Evolutionary conservation across 2,113 vertebrate genomes (phyloP).

Genomic region (Columbina picui): DNA sequence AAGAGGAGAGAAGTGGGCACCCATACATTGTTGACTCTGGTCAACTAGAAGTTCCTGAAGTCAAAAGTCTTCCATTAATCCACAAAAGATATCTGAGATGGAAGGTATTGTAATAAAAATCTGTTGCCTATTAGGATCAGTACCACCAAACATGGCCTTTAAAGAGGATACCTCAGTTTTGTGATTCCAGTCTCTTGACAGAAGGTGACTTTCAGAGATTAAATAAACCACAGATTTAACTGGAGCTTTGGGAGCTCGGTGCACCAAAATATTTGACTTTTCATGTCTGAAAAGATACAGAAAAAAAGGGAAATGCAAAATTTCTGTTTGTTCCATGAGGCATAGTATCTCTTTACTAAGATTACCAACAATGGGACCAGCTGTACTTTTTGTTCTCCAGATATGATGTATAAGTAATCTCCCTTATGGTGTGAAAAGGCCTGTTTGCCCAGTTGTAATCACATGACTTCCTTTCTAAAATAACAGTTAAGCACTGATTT

Average conservation of each 20-base stretch:
- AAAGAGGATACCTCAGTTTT: neutral
- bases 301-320: neutral
- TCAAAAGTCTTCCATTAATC: neutral
- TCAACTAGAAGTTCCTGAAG: neutral
- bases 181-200: neutral
- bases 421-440: neutral
- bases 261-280: neutral
- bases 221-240: neutral
- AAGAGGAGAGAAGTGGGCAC: neutral
- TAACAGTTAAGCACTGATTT: neutral
- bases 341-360: neutral
- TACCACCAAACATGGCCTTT: neutral
- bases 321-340: neutral
- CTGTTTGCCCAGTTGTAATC: neutral
- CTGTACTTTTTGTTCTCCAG: neutral
- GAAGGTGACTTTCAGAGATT: neutral
- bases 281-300: neutral
- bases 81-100: neutral
- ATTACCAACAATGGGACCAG: neutral
- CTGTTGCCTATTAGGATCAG: neutral
- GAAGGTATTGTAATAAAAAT: neutral
- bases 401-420: neutral
- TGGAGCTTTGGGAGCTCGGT: neutral
- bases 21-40: neutral
- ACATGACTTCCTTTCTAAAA: neutral